phyloP scores from a whole-genome alignment of 1,140 invertebrate genomes.

The Aleiodes sp. region DNA sequence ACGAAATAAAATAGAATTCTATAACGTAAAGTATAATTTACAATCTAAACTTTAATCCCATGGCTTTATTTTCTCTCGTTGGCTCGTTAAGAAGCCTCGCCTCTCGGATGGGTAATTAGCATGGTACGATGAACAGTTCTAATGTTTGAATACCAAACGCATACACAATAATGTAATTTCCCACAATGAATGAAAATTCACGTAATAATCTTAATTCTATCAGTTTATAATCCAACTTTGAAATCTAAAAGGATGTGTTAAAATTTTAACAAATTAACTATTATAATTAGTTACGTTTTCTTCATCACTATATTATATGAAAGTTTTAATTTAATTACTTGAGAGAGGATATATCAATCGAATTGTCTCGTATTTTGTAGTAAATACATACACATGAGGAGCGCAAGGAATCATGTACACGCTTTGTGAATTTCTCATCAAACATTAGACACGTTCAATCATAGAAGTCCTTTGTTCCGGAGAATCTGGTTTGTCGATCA shows the following conservation, averaged over 20 bases:
- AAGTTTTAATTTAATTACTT: too few species aligned
- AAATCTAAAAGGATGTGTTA: background rate
- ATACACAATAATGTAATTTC: too few species aligned
- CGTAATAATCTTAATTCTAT: background rate
- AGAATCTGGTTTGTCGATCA: background rate
- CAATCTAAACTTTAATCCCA: background rate
- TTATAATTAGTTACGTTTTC: background rate
- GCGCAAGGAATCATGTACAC: background rate
- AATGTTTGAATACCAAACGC: constrained; percentile 9
- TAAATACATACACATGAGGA: background rate
- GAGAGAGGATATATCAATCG: background rate
- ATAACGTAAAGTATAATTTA: background rate
- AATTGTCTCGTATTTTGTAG: constrained; percentile 1
- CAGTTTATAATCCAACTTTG: background rate
- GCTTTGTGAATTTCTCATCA: constrained; percentile 12
- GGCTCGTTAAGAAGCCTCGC: background rate
- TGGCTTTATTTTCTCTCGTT: background rate
- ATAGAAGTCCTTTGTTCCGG: background rate
- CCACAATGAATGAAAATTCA: background rate
- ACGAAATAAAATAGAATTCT: background rate
- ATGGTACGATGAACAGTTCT: background rate
- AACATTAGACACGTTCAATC: constrained; percentile 5
- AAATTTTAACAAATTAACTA: background rate
- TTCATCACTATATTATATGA: background rate
- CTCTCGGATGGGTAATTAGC: constrained; percentile 17